Evolutionary conservation across 2,113 vertebrate species (phyloP).

Genomic region (Tyto alba): DNA sequence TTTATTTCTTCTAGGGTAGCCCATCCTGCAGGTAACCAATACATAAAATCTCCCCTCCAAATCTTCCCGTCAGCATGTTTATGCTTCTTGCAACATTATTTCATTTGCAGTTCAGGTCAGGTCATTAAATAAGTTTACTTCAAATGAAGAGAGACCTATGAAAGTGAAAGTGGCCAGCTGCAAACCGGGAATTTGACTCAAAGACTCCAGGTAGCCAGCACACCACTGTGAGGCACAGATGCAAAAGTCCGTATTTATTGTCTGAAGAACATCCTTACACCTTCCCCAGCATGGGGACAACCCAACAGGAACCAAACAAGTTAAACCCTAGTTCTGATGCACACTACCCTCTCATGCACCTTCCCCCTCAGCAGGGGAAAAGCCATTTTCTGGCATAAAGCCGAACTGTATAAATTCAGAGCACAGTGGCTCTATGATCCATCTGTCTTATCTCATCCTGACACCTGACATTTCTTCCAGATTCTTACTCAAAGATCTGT

Average conservation of each 20-base stretch:
- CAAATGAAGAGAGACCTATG: neutral
- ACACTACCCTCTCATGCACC: neutral
- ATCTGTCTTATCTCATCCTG: neutral
- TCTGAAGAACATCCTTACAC: neutral
- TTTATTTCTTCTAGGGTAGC: neutral
- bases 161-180: neutral
- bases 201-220: neutral
- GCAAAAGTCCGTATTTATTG: neutral
- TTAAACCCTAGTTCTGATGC: neutral
- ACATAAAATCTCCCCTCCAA: neutral
- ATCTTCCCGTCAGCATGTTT: neutral
- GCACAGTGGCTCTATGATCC: neutral
- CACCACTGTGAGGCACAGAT: neutral
- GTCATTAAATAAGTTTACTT: neutral
- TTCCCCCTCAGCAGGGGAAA: neutral
- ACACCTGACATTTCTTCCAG: neutral
- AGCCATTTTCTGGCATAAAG: neutral
- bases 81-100: neutral
- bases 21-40: accelerated
- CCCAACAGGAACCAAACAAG: neutral
- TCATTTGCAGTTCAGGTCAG: neutral
- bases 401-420: neutral
- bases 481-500: neutral
- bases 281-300: neutral
- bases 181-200: neutral